phyloP scores from a whole-genome alignment of 1,140 invertebrate species.

The Zelostemma sp. region DNA sequence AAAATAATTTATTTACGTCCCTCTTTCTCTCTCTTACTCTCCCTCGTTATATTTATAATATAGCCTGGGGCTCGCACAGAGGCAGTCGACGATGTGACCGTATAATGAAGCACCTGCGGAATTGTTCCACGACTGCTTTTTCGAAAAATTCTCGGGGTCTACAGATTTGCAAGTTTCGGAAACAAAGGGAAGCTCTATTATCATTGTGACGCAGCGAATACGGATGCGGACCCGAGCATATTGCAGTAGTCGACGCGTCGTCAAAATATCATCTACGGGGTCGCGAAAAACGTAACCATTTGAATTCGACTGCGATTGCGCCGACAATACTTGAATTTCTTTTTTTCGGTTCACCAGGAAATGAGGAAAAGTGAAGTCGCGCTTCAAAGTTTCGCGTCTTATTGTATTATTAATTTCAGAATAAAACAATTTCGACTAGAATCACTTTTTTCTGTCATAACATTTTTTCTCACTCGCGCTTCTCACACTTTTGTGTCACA shows the following conservation, averaged over 20 bases:
- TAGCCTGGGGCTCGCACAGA: not conserved
- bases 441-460: too few species aligned
- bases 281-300: constrained; percentile 23
- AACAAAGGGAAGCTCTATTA: constrained; percentile 14
- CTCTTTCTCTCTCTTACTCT: too few species aligned
- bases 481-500: too few species aligned
- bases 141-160: constrained; percentile 9
- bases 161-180: constrained; percentile 15
- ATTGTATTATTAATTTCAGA: too few species aligned
- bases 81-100: constrained; percentile 8
- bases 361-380: too few species aligned
- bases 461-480: too few species aligned
- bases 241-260: constrained; percentile 19
- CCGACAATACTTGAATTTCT: not conserved
- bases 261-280: constrained; percentile 20
- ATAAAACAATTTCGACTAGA: too few species aligned
- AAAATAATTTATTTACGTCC: constrained; percentile 32
- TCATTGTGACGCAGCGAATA: constrained; percentile 32
- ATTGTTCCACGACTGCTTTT: constrained; percentile 8
- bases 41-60: constrained; percentile 27
- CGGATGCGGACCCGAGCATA: constrained; percentile 23
- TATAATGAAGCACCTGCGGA: constrained; percentile 6
- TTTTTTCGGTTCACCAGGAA: not conserved
- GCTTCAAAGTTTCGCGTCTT: too few species aligned
- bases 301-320: constrained; percentile 20